Percentiles rank a stretch among this genome's conserved stretches.
Conservation (phyloP, 2,888 invertebrate genomes). For the Spodoptera exigua region DNA sequence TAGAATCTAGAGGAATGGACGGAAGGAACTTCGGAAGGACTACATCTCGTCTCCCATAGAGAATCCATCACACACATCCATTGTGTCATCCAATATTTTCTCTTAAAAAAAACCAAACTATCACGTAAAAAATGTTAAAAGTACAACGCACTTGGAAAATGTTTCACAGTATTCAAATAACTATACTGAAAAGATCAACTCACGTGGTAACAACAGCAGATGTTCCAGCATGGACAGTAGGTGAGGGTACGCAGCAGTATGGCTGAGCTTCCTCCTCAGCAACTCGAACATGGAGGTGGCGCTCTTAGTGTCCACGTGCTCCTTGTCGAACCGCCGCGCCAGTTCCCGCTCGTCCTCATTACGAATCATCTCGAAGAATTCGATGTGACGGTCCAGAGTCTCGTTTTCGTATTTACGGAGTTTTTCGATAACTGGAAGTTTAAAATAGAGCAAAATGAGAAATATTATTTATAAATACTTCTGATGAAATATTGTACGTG, state of each 20-base stretch:
- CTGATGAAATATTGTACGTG: too few relatives aligned
- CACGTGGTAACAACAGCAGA: conserved; percentile 93
- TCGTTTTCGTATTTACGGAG: conserved; percentile 97
- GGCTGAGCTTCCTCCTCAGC: conserved; percentile 95
- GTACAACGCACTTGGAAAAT: too few relatives aligned
- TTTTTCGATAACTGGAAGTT: conserved; percentile 94
- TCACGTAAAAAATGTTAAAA: too few relatives aligned
- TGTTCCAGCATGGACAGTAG: conserved; percentile 97
- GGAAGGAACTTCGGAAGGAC: too few relatives aligned
- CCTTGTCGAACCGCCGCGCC: conserved; percentile 96
- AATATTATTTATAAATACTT: too few relatives aligned
- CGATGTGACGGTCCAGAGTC: conserved; percentile 98
- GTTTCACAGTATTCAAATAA: too few relatives aligned
- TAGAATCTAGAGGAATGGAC: too few relatives aligned
- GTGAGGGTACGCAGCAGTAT: conserved; percentile 98
- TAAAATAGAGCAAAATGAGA: too few relatives aligned
- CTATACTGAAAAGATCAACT: conserved; percentile 47
- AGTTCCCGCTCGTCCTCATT: conserved; percentile 98
- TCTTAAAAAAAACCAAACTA: too few relatives aligned
- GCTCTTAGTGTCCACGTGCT: conserved; percentile 98
- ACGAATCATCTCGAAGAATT: conserved; percentile 99
- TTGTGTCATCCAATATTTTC: too few relatives aligned
- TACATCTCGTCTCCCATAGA: too few relatives aligned
- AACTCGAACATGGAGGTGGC: conserved; percentile 97
- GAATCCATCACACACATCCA: too few relatives aligned